These are phyloP conservation scores for Leptinotarsa texana DNA, from an alignment of 1,140 invertebrate genomes.

Conservation along the genomic window DNA sequence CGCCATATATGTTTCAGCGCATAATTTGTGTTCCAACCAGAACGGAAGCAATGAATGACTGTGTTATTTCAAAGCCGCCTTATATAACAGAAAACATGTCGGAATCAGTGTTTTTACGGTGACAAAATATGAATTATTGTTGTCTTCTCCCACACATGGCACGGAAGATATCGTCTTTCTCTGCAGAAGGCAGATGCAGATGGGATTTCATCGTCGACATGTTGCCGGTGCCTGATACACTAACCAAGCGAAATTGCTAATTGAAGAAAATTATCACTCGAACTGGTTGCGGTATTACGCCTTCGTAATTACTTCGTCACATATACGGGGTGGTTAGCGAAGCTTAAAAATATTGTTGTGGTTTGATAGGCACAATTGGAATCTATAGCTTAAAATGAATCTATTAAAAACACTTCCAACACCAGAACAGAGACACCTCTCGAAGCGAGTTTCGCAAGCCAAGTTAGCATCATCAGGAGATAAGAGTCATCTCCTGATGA, in stretches of 20 bases:
- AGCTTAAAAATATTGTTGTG: too few species aligned
- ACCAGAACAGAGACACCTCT: too few species aligned
- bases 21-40: not conserved
- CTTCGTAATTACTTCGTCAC: not conserved
- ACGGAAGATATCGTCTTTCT: not conserved
- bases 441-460: too few species aligned
- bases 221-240: not conserved
- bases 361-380: too few species aligned
- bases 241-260: not conserved
- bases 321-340: constrained; percentile 2
- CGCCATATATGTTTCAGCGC: constrained; percentile 5
- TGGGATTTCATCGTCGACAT: not conserved
- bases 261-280: not conserved
- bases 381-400: too few species aligned
- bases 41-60: constrained; percentile 2
- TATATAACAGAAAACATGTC: not conserved
- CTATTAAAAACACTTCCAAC: too few species aligned
- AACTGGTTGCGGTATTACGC: not conserved
- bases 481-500: too few species aligned
- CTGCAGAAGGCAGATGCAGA: not conserved
- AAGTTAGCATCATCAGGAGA: too few species aligned
- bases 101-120: not conserved
- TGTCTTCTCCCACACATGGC: not conserved
- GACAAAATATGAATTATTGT: constrained; percentile 1
- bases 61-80: constrained; percentile 4